These are phyloP conservation scores for Palythoa grandiflora DNA, from an alignment of 92 coral and sea anemone species.

Conservation along the genomic window DNA sequence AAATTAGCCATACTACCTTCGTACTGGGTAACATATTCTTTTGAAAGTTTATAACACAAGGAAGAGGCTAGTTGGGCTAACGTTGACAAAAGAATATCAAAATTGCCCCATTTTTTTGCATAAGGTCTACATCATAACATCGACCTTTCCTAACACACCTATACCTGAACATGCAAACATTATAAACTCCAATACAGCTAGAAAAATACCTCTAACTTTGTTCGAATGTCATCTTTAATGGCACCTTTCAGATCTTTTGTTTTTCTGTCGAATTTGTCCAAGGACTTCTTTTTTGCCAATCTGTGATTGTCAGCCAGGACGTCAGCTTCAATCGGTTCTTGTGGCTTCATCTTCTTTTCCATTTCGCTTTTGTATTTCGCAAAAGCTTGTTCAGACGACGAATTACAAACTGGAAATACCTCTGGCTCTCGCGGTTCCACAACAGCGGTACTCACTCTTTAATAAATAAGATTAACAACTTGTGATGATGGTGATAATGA, in stretches of 20 bases:
- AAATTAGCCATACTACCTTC: too few species aligned
- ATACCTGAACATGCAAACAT: not conserved
- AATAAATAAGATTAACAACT: not conserved
- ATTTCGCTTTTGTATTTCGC: not conserved
- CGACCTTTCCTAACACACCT: not conserved
- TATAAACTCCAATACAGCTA: not conserved
- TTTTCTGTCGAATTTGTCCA: conserved; percentile 16
- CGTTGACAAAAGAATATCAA: too few species aligned
- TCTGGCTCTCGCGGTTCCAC: not conserved
- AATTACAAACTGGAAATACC: not conserved
- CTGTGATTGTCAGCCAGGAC: not conserved
- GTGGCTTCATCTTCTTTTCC: not conserved
- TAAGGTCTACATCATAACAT: not conserved
- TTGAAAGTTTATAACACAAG: too few species aligned
- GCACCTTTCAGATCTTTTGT: not conserved
- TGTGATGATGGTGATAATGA: too few species aligned
- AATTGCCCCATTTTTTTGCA: too few species aligned
- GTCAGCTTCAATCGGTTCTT: conserved; percentile 3
- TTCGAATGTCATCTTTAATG: conserved; percentile 19
- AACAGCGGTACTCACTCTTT: not conserved
- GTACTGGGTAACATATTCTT: too few species aligned
- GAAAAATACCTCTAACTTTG: conserved; percentile 26
- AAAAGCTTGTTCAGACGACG: not conserved
- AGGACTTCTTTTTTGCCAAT: not conserved
- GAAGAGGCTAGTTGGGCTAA: too few species aligned